phyloP scores from a whole-genome alignment of 1,140 invertebrate species.

The Asobara japonica region DNA sequence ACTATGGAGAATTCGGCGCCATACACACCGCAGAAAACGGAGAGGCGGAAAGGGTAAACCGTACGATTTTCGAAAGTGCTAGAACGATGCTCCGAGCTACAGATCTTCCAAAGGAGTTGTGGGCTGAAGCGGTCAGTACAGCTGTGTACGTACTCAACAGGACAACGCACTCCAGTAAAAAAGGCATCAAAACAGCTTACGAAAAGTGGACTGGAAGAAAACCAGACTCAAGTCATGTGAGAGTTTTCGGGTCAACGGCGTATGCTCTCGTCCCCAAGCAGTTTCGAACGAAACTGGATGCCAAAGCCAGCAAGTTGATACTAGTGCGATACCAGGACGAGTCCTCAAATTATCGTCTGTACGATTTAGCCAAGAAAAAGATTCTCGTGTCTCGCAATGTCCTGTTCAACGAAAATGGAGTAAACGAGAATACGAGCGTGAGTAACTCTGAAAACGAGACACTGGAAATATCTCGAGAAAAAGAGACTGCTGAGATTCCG shows the following conservation, averaged over 20 bases:
- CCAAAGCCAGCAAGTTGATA: constrained; percentile 37
- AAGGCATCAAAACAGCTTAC: constrained; percentile 10
- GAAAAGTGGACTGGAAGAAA: constrained; percentile 27
- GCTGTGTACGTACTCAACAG: constrained; percentile 50
- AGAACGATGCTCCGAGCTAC: constrained; percentile 53
- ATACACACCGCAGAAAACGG: constrained; percentile 58
- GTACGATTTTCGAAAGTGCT: constrained; percentile 57
- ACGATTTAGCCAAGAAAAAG: constrained; percentile 25
- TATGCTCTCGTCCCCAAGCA: constrained; percentile 47
- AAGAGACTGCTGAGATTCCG: neutral
- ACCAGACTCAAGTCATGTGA: constrained; percentile 40
- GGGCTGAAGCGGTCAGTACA: constrained; percentile 63
- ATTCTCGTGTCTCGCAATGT: constrained; percentile 29
- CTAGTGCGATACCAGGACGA: constrained; percentile 34
- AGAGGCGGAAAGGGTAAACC: constrained; percentile 54
- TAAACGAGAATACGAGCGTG: neutral
- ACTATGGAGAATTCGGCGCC: constrained; percentile 39
- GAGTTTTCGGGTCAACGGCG: constrained; percentile 50
- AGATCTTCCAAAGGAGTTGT: constrained; percentile 53
- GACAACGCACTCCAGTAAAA: constrained; percentile 21
- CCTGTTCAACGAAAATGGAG: neutral
- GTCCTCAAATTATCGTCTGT: constrained; percentile 38
- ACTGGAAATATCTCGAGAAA: neutral
- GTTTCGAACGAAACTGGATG: constrained; percentile 44
- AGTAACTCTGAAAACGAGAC: neutral